A percentile compares a stretch with the other conserved stretches of the same genome.
phyloP scores from a whole-genome alignment of 2,113 vertebrate genomes.

The Macaca mulatta region DNA sequence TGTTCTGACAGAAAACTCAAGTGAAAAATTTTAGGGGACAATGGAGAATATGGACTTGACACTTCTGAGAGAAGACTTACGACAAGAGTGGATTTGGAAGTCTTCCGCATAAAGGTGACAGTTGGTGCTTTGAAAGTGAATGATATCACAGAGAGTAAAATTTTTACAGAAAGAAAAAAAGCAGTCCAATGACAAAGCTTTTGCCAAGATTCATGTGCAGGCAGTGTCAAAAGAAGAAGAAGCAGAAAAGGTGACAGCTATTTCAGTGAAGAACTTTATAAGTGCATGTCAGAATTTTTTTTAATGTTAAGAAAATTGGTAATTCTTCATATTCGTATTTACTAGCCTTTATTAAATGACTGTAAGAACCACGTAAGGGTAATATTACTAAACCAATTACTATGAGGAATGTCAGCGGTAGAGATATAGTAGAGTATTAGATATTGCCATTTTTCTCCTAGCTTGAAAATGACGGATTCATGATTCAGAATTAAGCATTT shows the following conservation, averaged over 20 bases:
- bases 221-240: not conserved
- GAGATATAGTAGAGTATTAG: not conserved
- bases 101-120: not conserved
- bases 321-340: not conserved
- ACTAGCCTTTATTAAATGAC: not conserved
- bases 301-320: not conserved
- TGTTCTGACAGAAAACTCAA: not conserved
- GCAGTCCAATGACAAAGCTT: not conserved
- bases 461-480: not conserved
- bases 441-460: not conserved
- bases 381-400: not conserved
- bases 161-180: not conserved
- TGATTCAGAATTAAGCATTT: not conserved
- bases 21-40: not conserved
- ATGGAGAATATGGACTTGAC: not conserved
- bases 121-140: not conserved
- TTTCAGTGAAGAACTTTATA: not conserved
- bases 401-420: not conserved
- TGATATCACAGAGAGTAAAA: not conserved
- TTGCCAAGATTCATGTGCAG: not conserved
- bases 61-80: not conserved
- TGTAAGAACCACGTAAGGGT: not conserved
- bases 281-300: not conserved
- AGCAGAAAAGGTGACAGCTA: not conserved
- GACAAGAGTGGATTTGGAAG: not conserved